A percentile compares a stretch with the other conserved stretches of the same genome.
Evolutionary conservation across 2,113 vertebrate genomes (phyloP).

Genomic region (Sardina pilchardus): DNA sequence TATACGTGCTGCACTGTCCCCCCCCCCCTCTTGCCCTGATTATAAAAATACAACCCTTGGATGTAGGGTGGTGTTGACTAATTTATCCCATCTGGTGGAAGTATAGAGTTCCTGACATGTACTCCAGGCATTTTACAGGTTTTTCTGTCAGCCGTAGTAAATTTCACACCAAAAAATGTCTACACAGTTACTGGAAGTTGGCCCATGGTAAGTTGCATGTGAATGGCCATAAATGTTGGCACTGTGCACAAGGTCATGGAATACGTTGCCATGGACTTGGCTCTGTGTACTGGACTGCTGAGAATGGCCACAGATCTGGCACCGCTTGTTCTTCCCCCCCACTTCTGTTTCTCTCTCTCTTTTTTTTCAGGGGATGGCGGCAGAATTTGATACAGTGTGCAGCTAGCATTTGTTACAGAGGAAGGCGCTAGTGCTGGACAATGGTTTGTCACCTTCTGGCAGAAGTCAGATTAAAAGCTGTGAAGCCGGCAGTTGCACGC

Average conservation of each 20-base stretch:
- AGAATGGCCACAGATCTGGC: neutral
- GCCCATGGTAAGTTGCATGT: neutral
- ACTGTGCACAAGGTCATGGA: neutral
- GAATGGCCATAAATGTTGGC: neutral
- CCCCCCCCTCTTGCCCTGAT: neutral
- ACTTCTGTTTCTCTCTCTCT: neutral
- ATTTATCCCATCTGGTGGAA: slow-evolving; percentile 14
- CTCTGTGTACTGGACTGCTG: neutral
- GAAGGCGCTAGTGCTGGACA: neutral
- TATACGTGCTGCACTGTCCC: neutral
- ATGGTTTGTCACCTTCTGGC: neutral
- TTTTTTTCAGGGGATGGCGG: neutral
- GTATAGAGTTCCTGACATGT: neutral
- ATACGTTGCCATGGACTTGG: neutral
- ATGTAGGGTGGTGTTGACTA: neutral
- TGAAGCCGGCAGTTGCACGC: neutral
- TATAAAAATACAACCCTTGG: neutral
- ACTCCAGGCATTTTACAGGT: neutral
- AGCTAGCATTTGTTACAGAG: neutral
- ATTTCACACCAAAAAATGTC: neutral
- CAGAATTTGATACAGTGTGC: neutral
- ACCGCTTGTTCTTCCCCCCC: neutral
- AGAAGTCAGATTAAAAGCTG: neutral
- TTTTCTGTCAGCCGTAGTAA: neutral
- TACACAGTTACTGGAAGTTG: neutral